Conservation (phyloP, 2,113 vertebrate genomes). For the Coptodon bakossiorum region DNA sequence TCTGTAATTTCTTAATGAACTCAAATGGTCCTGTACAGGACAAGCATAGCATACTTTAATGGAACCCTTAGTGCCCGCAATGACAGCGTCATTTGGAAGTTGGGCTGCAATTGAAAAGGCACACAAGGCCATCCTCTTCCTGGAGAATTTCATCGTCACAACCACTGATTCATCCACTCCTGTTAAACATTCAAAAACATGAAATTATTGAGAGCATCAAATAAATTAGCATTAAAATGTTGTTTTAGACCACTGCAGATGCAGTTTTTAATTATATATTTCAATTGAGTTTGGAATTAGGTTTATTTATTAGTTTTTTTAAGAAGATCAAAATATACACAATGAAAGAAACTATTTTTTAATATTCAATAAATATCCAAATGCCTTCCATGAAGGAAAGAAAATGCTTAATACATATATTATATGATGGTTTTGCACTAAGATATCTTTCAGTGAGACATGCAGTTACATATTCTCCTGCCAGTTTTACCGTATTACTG, state of each 20-base stretch:
- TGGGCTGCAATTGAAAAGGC: slow-evolving; percentile 27
- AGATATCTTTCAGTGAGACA: neutral
- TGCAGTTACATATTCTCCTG: neutral
- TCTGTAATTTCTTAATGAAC: slow-evolving; percentile 17
- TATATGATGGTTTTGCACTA: neutral
- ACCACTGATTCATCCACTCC: slow-evolving; percentile 64
- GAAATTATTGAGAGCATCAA: neutral
- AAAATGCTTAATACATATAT: neutral
- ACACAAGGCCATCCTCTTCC: slow-evolving; percentile 61
- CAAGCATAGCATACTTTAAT: slow-evolving; percentile 58
- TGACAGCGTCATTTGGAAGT: slow-evolving; percentile 63
- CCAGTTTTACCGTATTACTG: slow-evolving; percentile 7
- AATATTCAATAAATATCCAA: neutral
- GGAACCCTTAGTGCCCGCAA: slow-evolving; percentile 65
- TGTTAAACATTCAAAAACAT: neutral
- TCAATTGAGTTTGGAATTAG: neutral
- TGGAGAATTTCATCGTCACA: slow-evolving; percentile 61
- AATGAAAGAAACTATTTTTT: neutral
- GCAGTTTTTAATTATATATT: neutral
- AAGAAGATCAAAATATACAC: neutral
- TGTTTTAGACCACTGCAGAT: no score
- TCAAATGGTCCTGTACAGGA: neutral
- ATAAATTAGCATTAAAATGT: neutral
- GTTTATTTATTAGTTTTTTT: neutral
- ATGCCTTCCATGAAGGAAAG: neutral